These are phyloP conservation scores for Dryococelus australis DNA, from an alignment of 2,888 invertebrate genomes.

Conservation along the genomic window DNA sequence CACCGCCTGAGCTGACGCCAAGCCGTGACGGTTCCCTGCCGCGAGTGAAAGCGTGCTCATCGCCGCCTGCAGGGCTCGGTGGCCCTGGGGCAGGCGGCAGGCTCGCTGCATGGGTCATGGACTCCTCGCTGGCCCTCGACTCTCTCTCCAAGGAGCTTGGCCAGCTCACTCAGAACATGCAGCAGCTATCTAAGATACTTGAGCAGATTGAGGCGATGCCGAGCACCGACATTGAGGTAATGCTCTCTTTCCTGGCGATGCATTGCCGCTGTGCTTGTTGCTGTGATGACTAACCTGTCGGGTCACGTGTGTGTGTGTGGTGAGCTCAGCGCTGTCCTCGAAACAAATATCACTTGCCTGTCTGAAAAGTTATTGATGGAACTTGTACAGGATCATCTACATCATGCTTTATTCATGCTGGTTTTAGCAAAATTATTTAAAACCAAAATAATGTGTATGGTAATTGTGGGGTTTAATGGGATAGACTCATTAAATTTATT, in stretches of 20 bases:
- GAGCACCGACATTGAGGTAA: constrained; percentile 63
- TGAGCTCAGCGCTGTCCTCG: no score
- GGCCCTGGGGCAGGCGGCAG: constrained; percentile 34
- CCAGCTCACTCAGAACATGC: constrained; percentile 72
- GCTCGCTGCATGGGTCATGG: constrained; percentile 66
- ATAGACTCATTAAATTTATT: no score
- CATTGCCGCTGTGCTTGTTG: no score
- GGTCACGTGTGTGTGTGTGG: no score
- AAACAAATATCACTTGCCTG: no score
- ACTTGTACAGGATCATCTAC: no score
- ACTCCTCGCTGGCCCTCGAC: constrained; percentile 69
- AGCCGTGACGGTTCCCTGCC: constrained; percentile 59
- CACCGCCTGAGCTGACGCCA: constrained; percentile 55
- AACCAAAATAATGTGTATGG: no score
- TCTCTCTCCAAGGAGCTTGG: constrained; percentile 70
- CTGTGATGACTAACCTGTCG: no score
- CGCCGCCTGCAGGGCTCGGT: constrained; percentile 44
- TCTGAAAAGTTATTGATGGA: no score
- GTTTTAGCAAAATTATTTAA: no score
- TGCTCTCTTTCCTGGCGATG: constrained; percentile 46
- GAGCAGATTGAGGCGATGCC: constrained; percentile 62
- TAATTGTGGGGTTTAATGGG: no score
- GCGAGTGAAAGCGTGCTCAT: constrained; percentile 53
- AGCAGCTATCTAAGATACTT: constrained; percentile 70
- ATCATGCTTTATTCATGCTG: no score